phyloP scores from a whole-genome alignment of 2,113 vertebrate species.

The Hyaena hyaena region DNA sequence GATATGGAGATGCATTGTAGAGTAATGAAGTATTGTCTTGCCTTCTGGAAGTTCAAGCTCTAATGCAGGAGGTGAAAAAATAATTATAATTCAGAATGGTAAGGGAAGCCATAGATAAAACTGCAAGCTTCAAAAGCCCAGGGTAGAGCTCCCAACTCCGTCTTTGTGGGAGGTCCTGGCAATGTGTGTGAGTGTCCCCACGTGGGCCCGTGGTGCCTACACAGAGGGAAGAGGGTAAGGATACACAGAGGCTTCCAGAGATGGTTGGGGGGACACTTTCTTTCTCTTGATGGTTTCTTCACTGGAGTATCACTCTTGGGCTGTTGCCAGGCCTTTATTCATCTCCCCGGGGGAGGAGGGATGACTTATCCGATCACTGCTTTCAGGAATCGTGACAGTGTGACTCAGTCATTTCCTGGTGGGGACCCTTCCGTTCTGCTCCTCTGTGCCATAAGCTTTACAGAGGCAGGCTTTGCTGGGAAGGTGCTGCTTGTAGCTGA shows the following conservation, averaged over 20 bases:
- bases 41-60: not conserved
- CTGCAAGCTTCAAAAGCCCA: not conserved
- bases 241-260: not conserved
- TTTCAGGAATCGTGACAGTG: not conserved
- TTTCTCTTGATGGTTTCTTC: not conserved
- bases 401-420: not conserved
- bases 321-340: not conserved
- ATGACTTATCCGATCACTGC: not conserved
- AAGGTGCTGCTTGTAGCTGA: not conserved
- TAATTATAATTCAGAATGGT: not conserved
- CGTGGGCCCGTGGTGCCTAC: not conserved
- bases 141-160: not conserved
- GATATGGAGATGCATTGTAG: not conserved
- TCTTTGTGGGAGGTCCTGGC: not conserved
- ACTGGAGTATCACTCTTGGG: no score
- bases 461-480: not conserved
- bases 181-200: no score
- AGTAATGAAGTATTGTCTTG: not conserved
- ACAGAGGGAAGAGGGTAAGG: not conserved
- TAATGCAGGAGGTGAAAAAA: not conserved
- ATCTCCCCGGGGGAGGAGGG: not conserved
- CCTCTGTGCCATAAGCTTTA: not conserved
- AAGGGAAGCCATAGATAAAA: not conserved
- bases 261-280: not conserved
- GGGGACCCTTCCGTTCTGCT: not conserved